Percentiles rank a stretch among this genome's conserved stretches.
Evolutionary conservation across 2,888 invertebrate genomes (phyloP).

Genomic region (Microctonus aethiopoides): DNA sequence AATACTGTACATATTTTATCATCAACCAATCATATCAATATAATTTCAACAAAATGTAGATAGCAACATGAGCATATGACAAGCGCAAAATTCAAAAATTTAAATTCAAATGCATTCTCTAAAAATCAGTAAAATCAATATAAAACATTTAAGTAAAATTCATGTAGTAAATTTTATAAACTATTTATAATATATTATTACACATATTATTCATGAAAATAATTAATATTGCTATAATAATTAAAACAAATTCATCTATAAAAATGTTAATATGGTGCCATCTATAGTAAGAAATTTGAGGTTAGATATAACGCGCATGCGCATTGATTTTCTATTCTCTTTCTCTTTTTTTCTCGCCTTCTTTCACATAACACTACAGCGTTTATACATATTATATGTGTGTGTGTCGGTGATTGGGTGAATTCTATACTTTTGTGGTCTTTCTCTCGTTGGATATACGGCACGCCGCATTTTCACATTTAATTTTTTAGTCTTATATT

Average conservation of each 20-base stretch:
- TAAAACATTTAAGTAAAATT: too few relatives aligned
- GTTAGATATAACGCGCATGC: background rate
- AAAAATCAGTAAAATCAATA: too few relatives aligned
- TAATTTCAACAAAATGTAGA: too few relatives aligned
- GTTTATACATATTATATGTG: background rate
- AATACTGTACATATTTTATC: too few relatives aligned
- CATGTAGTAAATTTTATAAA: too few relatives aligned
- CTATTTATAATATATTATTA: too few relatives aligned
- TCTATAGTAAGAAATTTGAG: background rate
- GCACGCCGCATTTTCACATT: slow-evolving; percentile 52
- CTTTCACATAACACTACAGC: background rate
- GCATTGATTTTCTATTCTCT: background rate
- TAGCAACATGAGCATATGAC: too few relatives aligned
- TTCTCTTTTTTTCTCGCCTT: background rate
- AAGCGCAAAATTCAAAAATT: too few relatives aligned
- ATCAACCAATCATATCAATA: too few relatives aligned
- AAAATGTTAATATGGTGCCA: background rate
- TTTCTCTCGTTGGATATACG: slow-evolving; percentile 29
- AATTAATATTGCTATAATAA: too few relatives aligned
- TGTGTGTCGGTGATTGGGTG: background rate
- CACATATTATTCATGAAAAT: too few relatives aligned
- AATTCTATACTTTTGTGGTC: background rate
- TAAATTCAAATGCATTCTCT: too few relatives aligned
- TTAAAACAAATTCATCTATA: background rate
- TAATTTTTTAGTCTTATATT: slow-evolving; percentile 43